phyloP scores from a whole-genome alignment of 2,888 invertebrate species.

The Melieria omissa region DNA sequence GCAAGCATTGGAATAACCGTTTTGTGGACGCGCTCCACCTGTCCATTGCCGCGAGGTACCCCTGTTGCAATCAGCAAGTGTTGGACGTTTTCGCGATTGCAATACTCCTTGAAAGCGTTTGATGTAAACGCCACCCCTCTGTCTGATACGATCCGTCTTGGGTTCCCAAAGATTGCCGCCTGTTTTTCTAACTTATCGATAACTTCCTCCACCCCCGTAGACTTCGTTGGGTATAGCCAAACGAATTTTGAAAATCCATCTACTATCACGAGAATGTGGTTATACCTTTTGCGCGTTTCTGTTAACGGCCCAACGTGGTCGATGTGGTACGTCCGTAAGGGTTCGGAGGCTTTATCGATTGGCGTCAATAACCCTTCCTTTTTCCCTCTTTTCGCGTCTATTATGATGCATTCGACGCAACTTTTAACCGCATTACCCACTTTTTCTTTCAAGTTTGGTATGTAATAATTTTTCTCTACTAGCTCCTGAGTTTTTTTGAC shows the following conservation, averaged over 20 bases:
- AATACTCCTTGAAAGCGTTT: constrained; percentile 8
- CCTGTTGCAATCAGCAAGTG: constrained; percentile 15
- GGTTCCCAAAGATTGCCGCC: constrained; percentile 11
- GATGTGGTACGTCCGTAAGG: background rate
- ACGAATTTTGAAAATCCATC: constrained; percentile 17
- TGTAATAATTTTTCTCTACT: background rate
- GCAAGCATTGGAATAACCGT: background rate
- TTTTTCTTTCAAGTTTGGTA: background rate
- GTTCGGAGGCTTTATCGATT: constrained; percentile 4
- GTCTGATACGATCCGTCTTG: constrained; percentile 7
- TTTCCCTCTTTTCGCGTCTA: constrained; percentile 8
- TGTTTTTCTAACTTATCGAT: constrained; percentile 8
- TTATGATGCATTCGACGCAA: constrained; percentile 1
- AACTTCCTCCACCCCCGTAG: background rate
- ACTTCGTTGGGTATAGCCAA: constrained; percentile 4
- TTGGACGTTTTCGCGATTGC: constrained; percentile 13
- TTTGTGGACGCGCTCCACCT: constrained; percentile 8
- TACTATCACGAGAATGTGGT: constrained; percentile 1
- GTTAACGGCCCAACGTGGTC: constrained; percentile 11
- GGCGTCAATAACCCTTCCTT: constrained; percentile 7
- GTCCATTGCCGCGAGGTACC: background rate
- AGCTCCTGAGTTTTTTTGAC: no score
- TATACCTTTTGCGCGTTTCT: constrained; percentile 4
- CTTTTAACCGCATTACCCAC: background rate
- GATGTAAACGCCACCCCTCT: constrained; percentile 11